These are phyloP conservation scores for Physella acuta DNA, from an alignment of 1,140 invertebrate species.

Conservation along the genomic window DNA sequence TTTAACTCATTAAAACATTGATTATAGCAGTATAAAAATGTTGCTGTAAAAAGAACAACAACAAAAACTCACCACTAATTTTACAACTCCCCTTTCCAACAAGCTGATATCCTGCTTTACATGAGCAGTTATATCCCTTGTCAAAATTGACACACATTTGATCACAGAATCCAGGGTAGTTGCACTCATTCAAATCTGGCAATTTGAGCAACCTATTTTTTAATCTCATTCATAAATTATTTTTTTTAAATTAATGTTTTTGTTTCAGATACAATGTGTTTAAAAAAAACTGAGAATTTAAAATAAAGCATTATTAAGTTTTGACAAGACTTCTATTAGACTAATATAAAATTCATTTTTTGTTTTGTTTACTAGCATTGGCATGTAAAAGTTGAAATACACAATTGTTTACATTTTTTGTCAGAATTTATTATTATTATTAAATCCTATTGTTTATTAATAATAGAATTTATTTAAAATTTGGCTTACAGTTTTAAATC, in stretches of 20 bases:
- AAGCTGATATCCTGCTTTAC: slow-evolving; percentile 36
- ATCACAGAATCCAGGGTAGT: slow-evolving; percentile 42
- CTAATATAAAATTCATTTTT: background rate
- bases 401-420: too few species aligned
- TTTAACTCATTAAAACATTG: slow-evolving; percentile 27
- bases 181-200: slow-evolving; percentile 76
- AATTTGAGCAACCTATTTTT: too few species aligned
- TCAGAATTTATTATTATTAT: too few species aligned
- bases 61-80: slow-evolving; percentile 64
- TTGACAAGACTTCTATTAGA: background rate
- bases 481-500: background rate
- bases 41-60: slow-evolving; percentile 22
- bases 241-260: background rate
- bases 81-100: slow-evolving; percentile 57
- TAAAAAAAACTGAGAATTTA: background rate
- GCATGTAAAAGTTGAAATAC: too few species aligned
- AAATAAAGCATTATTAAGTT: background rate
- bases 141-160: slow-evolving; percentile 34
- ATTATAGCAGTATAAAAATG: slow-evolving; percentile 29
- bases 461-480: too few species aligned
- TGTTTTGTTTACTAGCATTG: background rate
- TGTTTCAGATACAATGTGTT: background rate
- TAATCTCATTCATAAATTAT: too few species aligned
- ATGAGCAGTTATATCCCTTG: slow-evolving; percentile 34
- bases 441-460: too few species aligned